phyloP scores from a whole-genome alignment of 1,140 invertebrate species.

The Macrostomum lignano region DNA sequence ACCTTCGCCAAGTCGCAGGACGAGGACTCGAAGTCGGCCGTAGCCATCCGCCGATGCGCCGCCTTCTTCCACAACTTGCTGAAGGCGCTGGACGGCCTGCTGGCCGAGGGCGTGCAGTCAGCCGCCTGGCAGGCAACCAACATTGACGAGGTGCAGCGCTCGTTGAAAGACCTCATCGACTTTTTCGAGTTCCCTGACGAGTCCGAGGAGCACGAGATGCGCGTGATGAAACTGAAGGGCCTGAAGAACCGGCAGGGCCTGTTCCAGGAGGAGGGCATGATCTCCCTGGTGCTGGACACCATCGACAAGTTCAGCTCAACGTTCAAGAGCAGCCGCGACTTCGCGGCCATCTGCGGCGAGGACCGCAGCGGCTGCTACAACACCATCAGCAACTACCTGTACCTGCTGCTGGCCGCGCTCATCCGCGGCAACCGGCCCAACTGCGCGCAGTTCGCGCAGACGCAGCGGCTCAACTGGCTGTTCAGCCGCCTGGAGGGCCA shows the following conservation, averaged over 20 bases:
- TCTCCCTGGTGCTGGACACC: slow-evolving; percentile 84
- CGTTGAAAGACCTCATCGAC: slow-evolving; percentile 88
- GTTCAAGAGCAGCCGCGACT: slow-evolving; percentile 22
- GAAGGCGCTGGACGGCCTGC: slow-evolving; percentile 68
- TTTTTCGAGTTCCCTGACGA: slow-evolving; percentile 90
- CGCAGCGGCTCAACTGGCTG: slow-evolving; percentile 86
- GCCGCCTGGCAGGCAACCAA: slow-evolving; percentile 50
- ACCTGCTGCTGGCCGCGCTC: slow-evolving; percentile 83
- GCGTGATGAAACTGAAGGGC: slow-evolving; percentile 74
- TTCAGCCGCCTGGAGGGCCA: slow-evolving; percentile 84
- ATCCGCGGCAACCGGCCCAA: slow-evolving; percentile 96
- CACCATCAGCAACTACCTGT: slow-evolving; percentile 77
- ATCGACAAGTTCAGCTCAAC: slow-evolving; percentile 81
- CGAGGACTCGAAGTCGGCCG: slow-evolving; percentile 83
- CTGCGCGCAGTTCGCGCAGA: slow-evolving; percentile 93
- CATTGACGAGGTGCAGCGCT: slow-evolving; percentile 81
- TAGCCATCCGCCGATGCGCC: slow-evolving; percentile 91
- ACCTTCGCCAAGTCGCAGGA: slow-evolving; percentile 90
- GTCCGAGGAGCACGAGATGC: slow-evolving; percentile 97
- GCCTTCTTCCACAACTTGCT: too few relatives aligned
- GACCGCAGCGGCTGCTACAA: slow-evolving; percentile 44
- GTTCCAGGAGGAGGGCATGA: slow-evolving; percentile 55
- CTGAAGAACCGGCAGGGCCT: slow-evolving; percentile 85
- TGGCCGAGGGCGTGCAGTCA: slow-evolving; percentile 34
- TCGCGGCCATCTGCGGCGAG: slow-evolving; percentile 26